Base-by-base conservation (phyloP, 1,140 invertebrate species). In the Wasmannia auropunctata region DNA sequence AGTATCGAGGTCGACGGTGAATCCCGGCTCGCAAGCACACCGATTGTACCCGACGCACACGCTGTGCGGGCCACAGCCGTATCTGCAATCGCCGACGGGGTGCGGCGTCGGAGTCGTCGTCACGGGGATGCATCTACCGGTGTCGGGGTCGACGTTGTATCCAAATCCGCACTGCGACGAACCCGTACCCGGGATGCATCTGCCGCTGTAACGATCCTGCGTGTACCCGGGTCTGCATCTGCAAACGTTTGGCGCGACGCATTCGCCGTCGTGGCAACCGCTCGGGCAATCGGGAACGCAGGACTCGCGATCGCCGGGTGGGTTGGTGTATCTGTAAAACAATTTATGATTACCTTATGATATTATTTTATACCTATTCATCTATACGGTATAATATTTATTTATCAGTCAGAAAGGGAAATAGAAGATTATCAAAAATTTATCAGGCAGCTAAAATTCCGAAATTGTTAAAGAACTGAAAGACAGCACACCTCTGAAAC, bases 21-120 rank as follows among this genome's bases (percentile, higher is more conserved):
- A 94, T 19, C 92, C 93, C 4, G 67, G 3, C 8, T 87, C 62
- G 72, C 94, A 95, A 0, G 14, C 91, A 85, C 96, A 97, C 3
- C 94, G 93, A 19, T 96, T 96, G 0, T 86, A 84, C 0, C 77
- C 85, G 0, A 90, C 46, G 76, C 92, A 93, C 14, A 34, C 37
- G 28, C 88, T 89, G 72, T 93, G 90, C 0, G 80, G 37, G 7
- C 90, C 88, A 49, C 90, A 91, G 10, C 40, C 84, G 31, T 46
- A 22, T 11, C 62, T 83, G 31, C 90, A 91, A 1, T 83, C 51
- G 14, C n/a, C 49, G 37, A 56, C 6, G 40, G 79, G 25, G 1
- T 46, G 63, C 0, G 37, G 31, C n/a, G 10, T 28, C 0, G 5
- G 16, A 0, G 58, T 3, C 7, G 31, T 37, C 0, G 34, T 5